Conservation (phyloP, 2,888 invertebrate genomes). For the Gastracanthus pulcherrimus region DNA sequence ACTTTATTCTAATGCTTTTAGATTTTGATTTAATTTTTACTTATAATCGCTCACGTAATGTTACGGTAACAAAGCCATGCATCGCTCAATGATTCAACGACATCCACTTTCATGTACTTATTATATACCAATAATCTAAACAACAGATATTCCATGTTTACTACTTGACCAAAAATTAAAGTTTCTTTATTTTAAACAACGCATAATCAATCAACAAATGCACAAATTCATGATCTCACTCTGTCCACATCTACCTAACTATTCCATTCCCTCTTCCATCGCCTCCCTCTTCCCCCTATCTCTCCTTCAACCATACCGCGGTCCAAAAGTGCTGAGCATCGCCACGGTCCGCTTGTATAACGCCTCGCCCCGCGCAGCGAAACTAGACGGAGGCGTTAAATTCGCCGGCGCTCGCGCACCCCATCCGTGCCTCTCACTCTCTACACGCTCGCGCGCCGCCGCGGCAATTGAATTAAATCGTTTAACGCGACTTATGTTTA, state of each 20-base stretch:
- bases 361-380: background rate
- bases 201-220: background rate
- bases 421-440: too few relatives aligned
- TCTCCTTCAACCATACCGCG: too few relatives aligned
- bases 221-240: background rate
- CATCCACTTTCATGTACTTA: too few relatives aligned
- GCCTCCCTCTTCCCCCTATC: too few relatives aligned
- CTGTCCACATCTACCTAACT: background rate
- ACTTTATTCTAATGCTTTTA: too few relatives aligned
- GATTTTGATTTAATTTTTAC: too few relatives aligned
- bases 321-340: background rate
- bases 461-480: constrained; percentile 75
- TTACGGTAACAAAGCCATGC: too few relatives aligned
- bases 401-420: constrained; percentile 18
- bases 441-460: constrained; percentile 22
- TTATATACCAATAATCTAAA: too few relatives aligned
- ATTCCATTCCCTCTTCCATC: background rate
- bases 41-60: too few relatives aligned
- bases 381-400: constrained; percentile 43
- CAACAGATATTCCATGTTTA: too few relatives aligned
- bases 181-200: background rate
- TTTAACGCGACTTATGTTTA: constrained; percentile 75
- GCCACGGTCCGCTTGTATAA: background rate
- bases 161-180: constrained; percentile 14
- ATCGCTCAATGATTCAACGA: too few relatives aligned